A percentile compares a stretch with the other conserved stretches of the same genome.
Conservation (phyloP, 2,113 vertebrate genomes). For the Hyperopisus bebe region DNA sequence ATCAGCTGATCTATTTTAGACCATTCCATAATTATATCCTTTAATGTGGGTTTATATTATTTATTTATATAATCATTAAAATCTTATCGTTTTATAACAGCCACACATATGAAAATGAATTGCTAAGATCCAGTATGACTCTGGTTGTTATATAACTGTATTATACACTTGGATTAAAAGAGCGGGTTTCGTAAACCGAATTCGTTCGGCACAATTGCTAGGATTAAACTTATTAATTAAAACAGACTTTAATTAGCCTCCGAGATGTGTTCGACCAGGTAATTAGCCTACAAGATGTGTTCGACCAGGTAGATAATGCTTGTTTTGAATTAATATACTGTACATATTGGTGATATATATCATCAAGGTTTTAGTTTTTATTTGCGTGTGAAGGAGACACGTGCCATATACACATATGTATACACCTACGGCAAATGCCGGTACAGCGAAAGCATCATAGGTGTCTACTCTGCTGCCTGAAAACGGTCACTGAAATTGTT, state of each 20-base stretch:
- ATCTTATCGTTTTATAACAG: neutral
- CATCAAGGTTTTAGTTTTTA: neutral
- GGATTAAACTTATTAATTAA: neutral
- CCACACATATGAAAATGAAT: neutral
- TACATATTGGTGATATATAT: neutral
- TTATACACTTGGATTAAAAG: neutral
- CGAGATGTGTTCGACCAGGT: neutral
- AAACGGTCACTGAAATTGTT: neutral
- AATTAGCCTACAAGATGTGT: neutral
- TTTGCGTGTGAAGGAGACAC: neutral
- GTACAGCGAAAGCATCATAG: neutral
- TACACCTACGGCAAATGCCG: neutral
- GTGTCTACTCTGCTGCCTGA: slow-evolving; percentile 13
- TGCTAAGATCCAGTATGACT: neutral
- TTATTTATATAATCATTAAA: neutral
- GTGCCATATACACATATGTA: neutral
- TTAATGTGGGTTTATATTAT: neutral
- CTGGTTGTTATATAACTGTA: neutral
- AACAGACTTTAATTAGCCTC: neutral
- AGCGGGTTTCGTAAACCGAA: neutral
- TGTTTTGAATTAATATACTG: neutral
- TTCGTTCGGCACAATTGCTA: neutral
- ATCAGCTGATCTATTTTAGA: neutral
- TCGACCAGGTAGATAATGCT: neutral
- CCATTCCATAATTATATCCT: neutral